Evolutionary conservation across 2,888 invertebrate species (phyloP), one percentile per base, ranked within the genome.

Genomic region (Drosophila niveifrons): DNA sequence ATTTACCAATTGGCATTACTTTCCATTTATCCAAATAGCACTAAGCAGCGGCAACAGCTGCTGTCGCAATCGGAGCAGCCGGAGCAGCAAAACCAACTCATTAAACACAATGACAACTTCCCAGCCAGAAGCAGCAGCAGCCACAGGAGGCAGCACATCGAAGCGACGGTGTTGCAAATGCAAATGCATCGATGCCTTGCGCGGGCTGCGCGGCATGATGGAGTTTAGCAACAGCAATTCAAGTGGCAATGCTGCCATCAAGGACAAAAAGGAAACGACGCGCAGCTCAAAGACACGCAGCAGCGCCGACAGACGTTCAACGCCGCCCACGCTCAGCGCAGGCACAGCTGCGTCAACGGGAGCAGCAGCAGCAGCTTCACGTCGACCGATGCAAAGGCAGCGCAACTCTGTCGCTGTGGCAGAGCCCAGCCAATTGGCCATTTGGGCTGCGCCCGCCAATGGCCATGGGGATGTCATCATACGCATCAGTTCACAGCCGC

Each of bases 111-210:
- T 36, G n/a, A 36, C 36, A 36, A 36, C 11, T 4, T 11, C n/a
- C 36, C n/a, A 6, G n/a, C 2, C 48, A 23, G 23, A 55, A 44
- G 55, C 58, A 11, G 55, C 74, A 41, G 55, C 28, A 31, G 51
- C 53, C 10, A 36, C 36, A 17, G 56, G 47, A 64, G 13, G 36
- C 46, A 17, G n/a, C 18, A 64, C 75, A 50, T 50, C 82, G 4
- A 90, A 85, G 67, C 85, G 91, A 66, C 80, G 90, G 4, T 92
- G 91, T 72, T 91, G 91, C 72, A 91, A 90, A 67, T 91, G 91
- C 68, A 90, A 89, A 39, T 91, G 89, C 51, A 88, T 89, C 3
- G 91, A 91, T 72, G 90, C 87, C 3, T 50, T 89, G 8, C 80
- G 79, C 7, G 88, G 90, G 0, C 34, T 85, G 7, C 66, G 82